phyloP scores from a whole-genome alignment of 2,797 vertebrate species.

The Myotis planiceps region DNA sequence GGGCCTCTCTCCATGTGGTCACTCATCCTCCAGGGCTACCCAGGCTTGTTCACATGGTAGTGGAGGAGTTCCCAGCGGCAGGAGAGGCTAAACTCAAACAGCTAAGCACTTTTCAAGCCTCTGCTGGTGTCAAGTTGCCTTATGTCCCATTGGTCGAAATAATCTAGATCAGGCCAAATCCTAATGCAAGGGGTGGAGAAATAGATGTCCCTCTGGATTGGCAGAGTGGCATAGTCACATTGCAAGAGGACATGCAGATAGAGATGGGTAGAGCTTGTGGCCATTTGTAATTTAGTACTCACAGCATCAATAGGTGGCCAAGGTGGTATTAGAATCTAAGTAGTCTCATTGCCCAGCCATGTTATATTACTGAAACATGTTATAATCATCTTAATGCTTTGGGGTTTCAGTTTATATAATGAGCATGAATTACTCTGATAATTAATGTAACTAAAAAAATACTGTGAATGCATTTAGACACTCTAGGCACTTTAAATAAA shows the following conservation, averaged over 20 bases:
- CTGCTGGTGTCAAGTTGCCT: neutral
- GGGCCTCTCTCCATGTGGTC: neutral
- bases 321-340: neutral
- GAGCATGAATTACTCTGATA: neutral
- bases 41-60: neutral
- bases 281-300: neutral
- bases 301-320: neutral
- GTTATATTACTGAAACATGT: neutral
- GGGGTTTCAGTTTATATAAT: neutral
- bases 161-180: neutral
- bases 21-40: neutral
- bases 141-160: neutral
- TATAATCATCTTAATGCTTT: neutral
- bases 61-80: too few species aligned
- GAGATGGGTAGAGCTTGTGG: neutral
- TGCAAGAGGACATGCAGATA: neutral
- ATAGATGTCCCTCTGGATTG: neutral
- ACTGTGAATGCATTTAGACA: neutral
- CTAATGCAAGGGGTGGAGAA: neutral
- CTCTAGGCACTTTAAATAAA: neutral
- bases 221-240: neutral
- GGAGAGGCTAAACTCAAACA: neutral
- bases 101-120: neutral
- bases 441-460: neutral
- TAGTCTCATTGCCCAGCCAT: neutral